Evolutionary conservation across 1,140 invertebrate genomes (phyloP).

Genomic region (Contarinia nasturtii): DNA sequence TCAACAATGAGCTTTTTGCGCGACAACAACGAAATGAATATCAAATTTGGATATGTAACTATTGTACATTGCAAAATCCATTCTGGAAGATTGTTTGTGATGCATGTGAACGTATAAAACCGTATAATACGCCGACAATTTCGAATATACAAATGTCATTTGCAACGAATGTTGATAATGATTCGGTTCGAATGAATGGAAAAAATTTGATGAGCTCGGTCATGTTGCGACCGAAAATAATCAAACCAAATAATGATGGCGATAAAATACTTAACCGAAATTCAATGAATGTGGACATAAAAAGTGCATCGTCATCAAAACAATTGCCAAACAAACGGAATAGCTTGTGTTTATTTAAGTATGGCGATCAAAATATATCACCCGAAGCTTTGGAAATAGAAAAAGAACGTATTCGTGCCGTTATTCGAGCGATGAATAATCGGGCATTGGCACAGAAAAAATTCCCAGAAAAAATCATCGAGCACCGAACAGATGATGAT

Average conservation of each 20-base stretch:
- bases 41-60: conserved; percentile 27
- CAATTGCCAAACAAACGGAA: neutral
- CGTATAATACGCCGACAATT: conserved; percentile 9
- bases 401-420: conserved; percentile 7
- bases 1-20: neutral
- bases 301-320: neutral
- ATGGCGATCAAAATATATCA: neutral
- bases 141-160: neutral
- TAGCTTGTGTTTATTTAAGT: conserved; percentile 5
- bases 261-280: neutral
- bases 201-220: neutral
- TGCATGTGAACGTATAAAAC: conserved; percentile 27
- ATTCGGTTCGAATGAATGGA: neutral
- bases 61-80: conserved; percentile 32
- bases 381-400: conserved; percentile 3
- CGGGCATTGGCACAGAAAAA: conserved; percentile 4
- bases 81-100: conserved; percentile 34
- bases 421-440: conserved; percentile 3
- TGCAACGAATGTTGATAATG: neutral
- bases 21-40: neutral
- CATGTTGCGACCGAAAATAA: neutral
- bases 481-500: neutral
- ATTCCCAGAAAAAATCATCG: conserved; percentile 2
- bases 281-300: neutral
- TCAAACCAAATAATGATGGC: conserved; percentile 3